phyloP scores from a whole-genome alignment of 2,113 vertebrate species.

The Trichechus manatus region DNA sequence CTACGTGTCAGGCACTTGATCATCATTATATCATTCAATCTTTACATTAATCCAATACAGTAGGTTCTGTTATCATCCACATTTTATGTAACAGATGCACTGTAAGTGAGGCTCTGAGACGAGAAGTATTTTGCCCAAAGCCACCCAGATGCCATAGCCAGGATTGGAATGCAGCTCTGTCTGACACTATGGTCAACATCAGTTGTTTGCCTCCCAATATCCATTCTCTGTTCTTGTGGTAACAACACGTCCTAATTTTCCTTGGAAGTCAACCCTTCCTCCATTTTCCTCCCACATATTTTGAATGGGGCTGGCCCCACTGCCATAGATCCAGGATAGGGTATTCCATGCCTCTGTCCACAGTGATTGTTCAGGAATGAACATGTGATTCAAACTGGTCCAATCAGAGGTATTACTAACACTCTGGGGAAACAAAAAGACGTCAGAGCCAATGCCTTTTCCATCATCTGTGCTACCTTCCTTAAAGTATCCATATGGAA shows the following conservation, averaged over 20 bases:
- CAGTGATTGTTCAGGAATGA: no score
- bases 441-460: not conserved
- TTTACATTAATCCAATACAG: not conserved
- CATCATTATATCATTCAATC: no score
- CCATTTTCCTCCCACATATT: not conserved
- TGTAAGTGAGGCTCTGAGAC: not conserved
- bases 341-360: not conserved
- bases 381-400: not conserved
- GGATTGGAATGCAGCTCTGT: not conserved
- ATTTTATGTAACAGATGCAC: rapidly evolving
- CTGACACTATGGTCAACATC: rapidly evolving
- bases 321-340: rapidly evolving
- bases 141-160: not conserved
- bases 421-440: not conserved
- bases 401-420: rapidly evolving
- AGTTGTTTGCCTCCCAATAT: not conserved
- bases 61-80: not conserved
- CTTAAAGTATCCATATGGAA: not conserved
- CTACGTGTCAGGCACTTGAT: not conserved
- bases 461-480: not conserved
- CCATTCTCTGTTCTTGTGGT: not conserved
- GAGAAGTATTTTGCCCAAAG: rapidly evolving
- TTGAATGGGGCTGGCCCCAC: not conserved
- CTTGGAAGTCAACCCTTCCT: not conserved
- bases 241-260: not conserved